phyloP scores from a whole-genome alignment of 2,113 vertebrate genomes.

The Cyanocitta stelleri region DNA sequence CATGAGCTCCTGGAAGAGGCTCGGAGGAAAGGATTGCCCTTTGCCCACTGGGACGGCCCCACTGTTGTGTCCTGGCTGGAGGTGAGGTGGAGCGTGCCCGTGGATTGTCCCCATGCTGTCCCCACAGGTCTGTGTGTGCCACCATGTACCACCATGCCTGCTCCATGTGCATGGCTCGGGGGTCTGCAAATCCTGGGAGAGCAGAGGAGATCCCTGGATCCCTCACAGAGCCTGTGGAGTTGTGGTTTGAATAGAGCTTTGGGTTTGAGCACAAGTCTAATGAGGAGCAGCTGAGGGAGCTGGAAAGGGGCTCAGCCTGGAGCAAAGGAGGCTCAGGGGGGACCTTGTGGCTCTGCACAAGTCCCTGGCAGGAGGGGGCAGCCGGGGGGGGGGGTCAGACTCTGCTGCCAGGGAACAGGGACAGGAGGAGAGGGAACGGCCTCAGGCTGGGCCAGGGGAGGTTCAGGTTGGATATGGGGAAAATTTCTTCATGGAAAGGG shows the following conservation, averaged over 20 bases:
- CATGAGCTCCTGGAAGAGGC: constrained; percentile 95
- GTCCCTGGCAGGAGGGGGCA: not conserved
- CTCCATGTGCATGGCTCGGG: accelerated
- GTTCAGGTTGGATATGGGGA: no score
- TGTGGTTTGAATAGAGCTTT: not conserved
- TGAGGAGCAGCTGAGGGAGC: not conserved
- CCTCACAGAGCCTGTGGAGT: not conserved
- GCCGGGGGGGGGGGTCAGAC: accelerated
- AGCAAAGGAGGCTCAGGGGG: not conserved
- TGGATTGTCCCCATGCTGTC: not conserved
- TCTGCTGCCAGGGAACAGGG: not conserved
- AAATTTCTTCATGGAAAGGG: not conserved
- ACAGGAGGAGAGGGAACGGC: accelerated
- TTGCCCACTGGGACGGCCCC: constrained; percentile 96
- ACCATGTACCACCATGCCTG: not conserved
- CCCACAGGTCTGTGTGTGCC: accelerated
- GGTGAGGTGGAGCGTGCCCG: constrained; percentile 64
- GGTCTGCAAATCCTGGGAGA: not conserved
- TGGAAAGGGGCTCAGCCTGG: not conserved
- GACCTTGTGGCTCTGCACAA: not conserved
- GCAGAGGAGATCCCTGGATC: not conserved
- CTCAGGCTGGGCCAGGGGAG: accelerated
- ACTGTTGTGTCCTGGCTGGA: constrained; percentile 98
- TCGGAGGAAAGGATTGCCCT: constrained; percentile 88
- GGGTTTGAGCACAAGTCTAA: not conserved